Conservation (phyloP, 2,113 vertebrate species). For the Oenanthe melanoleuca region DNA sequence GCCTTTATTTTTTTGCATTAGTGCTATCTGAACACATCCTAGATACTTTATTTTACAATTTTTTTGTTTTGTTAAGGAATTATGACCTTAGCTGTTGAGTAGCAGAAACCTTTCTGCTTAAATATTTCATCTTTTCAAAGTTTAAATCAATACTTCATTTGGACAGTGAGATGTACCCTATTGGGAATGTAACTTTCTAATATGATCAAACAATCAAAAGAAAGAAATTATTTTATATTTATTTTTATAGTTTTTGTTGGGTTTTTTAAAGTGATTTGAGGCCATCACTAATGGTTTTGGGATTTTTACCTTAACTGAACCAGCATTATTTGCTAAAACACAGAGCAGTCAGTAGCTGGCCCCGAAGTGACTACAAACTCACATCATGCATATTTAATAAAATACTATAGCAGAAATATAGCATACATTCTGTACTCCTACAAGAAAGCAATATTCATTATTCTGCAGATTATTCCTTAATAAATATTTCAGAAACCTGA, state of each 20-base stretch:
- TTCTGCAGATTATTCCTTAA: conserved; percentile 72
- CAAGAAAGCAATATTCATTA: conserved; percentile 74
- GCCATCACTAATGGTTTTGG: neutral
- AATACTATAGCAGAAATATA: conserved; percentile 67
- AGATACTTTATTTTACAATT: neutral
- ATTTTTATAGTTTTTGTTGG: neutral
- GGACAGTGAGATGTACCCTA: neutral
- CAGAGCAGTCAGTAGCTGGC: conserved; percentile 4
- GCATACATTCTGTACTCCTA: conserved; percentile 34
- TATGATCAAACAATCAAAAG: neutral
- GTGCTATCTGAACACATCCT: neutral
- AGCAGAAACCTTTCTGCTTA: neutral
- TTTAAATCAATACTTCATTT: neutral
- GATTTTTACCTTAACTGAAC: conserved; percentile 22
- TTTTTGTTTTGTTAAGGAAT: conserved; percentile 4
- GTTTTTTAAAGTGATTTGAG: neutral
- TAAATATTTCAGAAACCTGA: conserved; percentile 77
- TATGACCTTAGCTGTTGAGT: neutral
- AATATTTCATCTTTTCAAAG: neutral
- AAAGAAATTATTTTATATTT: neutral
- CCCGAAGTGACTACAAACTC: conserved; percentile 46
- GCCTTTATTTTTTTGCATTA: neutral
- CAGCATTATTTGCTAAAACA: conserved; percentile 26
- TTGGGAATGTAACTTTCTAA: neutral
- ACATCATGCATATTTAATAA: conserved; percentile 78